Evolutionary conservation across 53 echinoderm and acorn worm genomes (phyloP).

Genomic region (Arbacia lixula): DNA sequence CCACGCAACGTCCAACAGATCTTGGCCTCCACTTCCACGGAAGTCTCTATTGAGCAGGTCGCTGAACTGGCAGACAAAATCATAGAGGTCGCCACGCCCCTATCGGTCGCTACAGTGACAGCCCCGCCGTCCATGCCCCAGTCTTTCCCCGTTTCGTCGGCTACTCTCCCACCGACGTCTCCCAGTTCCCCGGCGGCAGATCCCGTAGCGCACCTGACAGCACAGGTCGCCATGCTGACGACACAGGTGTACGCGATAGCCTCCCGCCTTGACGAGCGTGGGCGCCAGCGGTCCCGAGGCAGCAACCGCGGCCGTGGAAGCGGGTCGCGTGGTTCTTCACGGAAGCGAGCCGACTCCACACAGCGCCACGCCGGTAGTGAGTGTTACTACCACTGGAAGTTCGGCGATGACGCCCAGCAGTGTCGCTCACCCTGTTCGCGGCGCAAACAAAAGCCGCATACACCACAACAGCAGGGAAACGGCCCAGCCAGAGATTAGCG

Average conservation of each 20-base stretch:
- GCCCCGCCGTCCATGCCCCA: background rate
- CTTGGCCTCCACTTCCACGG: conserved; percentile 1
- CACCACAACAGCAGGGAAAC: background rate
- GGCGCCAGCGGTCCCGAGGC: background rate
- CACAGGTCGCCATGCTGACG: conserved; percentile 8
- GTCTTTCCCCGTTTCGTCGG: too few relatives aligned
- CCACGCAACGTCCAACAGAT: conserved; percentile 38
- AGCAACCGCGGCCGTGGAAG: background rate
- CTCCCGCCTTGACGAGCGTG: background rate
- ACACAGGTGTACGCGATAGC: background rate
- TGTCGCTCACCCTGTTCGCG: conserved; percentile 22
- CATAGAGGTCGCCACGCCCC: background rate
- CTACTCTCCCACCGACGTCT: background rate
- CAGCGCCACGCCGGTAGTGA: background rate
- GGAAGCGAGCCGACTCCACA: background rate
- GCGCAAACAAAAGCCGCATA: background rate
- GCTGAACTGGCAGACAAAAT: conserved; percentile 35
- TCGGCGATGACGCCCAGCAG: conserved; percentile 31
- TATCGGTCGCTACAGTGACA: background rate
- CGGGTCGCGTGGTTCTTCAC: background rate
- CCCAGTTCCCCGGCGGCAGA: background rate
- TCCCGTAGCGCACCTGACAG: background rate
- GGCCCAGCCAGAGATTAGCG: conserved; percentile 1
- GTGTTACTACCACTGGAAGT: conserved; percentile 49
- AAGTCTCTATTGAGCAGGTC: background rate